Evolutionary conservation across 2,113 vertebrate species (phyloP).

Genomic region (Hyperopisus bebe): DNA sequence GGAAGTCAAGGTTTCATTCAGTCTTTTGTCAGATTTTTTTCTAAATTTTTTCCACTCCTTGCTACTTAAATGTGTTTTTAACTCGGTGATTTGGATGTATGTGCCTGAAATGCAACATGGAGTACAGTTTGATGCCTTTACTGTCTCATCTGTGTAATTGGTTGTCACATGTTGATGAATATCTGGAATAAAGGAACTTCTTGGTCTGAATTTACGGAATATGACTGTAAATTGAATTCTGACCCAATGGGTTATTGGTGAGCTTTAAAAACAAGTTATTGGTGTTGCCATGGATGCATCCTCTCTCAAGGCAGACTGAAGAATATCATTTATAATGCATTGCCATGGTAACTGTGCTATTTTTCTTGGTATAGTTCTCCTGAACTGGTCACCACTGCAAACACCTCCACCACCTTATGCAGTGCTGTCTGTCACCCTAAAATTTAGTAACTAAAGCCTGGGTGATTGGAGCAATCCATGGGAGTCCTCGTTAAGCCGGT

Average conservation of each 20-base stretch:
- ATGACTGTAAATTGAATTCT: background rate
- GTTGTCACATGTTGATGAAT: background rate
- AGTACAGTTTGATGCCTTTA: background rate
- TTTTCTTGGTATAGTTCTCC: slow-evolving; percentile 29
- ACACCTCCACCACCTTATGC: background rate
- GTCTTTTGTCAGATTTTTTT: background rate
- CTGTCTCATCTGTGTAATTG: background rate
- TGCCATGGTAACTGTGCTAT: slow-evolving; percentile 50
- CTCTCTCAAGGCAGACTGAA: slow-evolving; percentile 41
- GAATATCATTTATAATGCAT: slow-evolving; percentile 54
- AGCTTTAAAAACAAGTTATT: slow-evolving; percentile 42
- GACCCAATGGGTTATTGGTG: slow-evolving; percentile 47
- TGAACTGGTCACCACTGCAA: slow-evolving; percentile 24
- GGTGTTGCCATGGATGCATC: slow-evolving; percentile 55
- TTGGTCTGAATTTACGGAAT: background rate
- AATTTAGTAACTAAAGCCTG: background rate
- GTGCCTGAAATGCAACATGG: background rate
- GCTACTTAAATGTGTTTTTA: background rate
- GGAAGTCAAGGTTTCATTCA: background rate
- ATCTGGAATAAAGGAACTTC: background rate
- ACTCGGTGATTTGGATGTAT: background rate
- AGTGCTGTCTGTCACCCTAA: background rate
- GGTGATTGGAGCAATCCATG: background rate
- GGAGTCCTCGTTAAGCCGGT: background rate
- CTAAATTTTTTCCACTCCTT: background rate